Evolutionary conservation across 2,888 invertebrate genomes (phyloP), one percentile per base, ranked within the genome.

Genomic region (Ophion ventricosus): DNA sequence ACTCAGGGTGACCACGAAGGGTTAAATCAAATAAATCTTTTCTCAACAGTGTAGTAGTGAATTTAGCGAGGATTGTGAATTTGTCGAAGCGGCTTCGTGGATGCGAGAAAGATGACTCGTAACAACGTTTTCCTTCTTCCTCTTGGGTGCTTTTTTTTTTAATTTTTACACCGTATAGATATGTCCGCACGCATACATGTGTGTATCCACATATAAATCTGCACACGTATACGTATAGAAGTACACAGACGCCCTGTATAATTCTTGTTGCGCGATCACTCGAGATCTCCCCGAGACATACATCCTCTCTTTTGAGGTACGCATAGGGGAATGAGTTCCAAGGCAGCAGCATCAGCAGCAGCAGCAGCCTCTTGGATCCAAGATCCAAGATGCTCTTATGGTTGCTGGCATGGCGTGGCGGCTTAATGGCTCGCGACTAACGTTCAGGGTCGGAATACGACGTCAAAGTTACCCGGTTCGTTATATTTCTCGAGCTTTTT

Each of bases 351-450:
- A 40, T 40, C 40, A 10, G 40, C 2, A 11, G n/a, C 54, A 29
- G 29, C 54, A 49, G 14, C 49, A 17, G 49, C 14, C 20, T 59
- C 23, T 25, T 2, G 20, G 49, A 64, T 75, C 64, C 64, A 73
- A 84, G 76, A 85, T 85, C 76, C 83, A 70, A 84, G 87, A 87
- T 86, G 84, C 86, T 86, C 87, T 87, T 86, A 85, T 85, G 87
- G 85, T 84, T 83, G 80, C 82, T 88, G 88, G 89, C 88, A 89
- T 88, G 87, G 89, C 90, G 90, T 89, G 88, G 90, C 90, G 90
- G 87, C 88, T 90, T 90, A 90, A 90, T 90, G 90, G 90, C 89
- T 90, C 90, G 90, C 88, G 85, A 90, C 90, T 89, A 89, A 90
- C 88, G 88, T 89, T 89, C 89, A 89, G 88, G 88, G 86, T 85